Base-by-base conservation (phyloP, 2,888 invertebrate species). In the Erebia palarica region DNA sequence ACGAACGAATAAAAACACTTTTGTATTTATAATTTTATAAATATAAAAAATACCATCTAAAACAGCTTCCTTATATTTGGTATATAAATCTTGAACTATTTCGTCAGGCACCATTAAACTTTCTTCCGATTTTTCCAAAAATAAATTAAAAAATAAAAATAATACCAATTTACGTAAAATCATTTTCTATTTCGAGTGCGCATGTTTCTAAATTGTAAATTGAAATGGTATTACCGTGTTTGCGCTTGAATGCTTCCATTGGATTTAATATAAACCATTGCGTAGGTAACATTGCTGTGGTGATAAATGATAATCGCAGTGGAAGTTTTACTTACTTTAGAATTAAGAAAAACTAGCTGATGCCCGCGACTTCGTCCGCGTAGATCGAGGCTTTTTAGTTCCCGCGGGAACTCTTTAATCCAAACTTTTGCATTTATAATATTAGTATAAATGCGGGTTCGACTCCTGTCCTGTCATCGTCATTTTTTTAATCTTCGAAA, bases 211-310 rank as follows among this genome's bases (percentile, higher is more conserved):
- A 67, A 27, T 57, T 68, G 69, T 21, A 42, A 61, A 65, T 68
- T 60, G 18, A 71, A 67, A 67, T 44, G 64, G 51, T 71, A 77
- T 81, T 79, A 75, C 71, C 73, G 67, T 70, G 47, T 75, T 75
- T 73, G 27, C 66, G 72, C 78, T n/a, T 86, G 83, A 85, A 82
- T 71, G 87, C 85, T 77, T 77, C 75, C 70, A 13, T 83, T 82
- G 75, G 82, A 81, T 82, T 82, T 84, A 85, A 86, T 88, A 82
- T 73, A 44, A 68, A 36, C 47, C 18, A 49, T 49, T 47, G 47
- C 14, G 47, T 61, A 13, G 16, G n/a, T 9, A 16, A 47, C 47
- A 61, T 2, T 61, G 18, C 18, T 16, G 42, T 42, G 9, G n/a
- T 9, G 60, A n/a, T 42, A 42, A 60, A 60, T 42, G n/a, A 44